phyloP scores from a whole-genome alignment of 2,113 vertebrate genomes.

The Pomatostomus ruficeps region DNA sequence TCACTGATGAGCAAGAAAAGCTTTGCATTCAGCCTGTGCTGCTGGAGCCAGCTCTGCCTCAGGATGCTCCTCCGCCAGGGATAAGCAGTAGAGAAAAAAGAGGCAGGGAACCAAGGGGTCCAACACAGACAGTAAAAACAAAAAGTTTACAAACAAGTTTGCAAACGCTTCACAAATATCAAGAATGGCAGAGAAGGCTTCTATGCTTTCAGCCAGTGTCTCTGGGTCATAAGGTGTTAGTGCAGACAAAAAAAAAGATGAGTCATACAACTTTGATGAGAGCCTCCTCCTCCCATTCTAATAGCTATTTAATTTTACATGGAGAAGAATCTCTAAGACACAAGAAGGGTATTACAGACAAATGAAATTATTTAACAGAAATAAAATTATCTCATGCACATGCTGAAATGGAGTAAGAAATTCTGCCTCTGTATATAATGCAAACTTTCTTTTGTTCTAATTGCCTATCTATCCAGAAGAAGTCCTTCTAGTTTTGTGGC shows the following conservation, averaged over 20 bases:
- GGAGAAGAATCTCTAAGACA: not conserved
- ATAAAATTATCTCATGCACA: not conserved
- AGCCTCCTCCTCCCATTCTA: not conserved
- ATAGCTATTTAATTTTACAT: not conserved
- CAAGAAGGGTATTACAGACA: not conserved
- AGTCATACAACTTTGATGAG: not conserved
- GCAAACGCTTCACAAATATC: not conserved
- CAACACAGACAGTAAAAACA: not conserved
- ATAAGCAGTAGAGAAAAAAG: not conserved
- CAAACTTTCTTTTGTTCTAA: not conserved
- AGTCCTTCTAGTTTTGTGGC: not conserved
- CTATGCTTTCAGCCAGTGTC: not conserved
- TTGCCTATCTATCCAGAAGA: not conserved
- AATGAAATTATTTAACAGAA: not conserved
- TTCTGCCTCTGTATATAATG: not conserved
- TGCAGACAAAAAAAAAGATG: not conserved
- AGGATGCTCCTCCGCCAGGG: not conserved
- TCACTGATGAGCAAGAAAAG: not conserved
- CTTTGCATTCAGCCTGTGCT: not conserved
- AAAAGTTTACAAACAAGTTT: not conserved
- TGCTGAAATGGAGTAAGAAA: not conserved
- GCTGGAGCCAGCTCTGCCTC: not conserved
- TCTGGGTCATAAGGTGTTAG: not conserved
- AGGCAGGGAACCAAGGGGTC: not conserved
- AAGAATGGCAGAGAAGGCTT: not conserved